Evolutionary conservation across 2,888 invertebrate genomes (phyloP), one percentile per base, ranked within the genome.

Genomic region (Amphimallon solstitiale): DNA sequence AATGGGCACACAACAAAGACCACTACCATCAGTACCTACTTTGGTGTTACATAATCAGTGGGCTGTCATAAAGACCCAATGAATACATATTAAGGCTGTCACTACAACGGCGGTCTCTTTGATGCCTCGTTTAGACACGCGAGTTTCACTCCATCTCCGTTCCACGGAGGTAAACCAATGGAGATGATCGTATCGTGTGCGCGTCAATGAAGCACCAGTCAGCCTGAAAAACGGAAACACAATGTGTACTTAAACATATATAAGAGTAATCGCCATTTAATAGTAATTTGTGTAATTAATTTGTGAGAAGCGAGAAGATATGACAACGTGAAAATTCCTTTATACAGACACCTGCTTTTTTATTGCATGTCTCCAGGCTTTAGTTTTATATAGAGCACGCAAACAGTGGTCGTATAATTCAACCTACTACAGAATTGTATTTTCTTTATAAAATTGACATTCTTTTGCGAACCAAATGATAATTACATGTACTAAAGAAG

Each of bases 61-160:
- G 76, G 74, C 73, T 73, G 72, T 75, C 75, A 76, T 76, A 77
- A 77, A 74, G 75, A 70, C 73, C 74, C 73, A 75, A 76, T 76
- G 76, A 76, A 75, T 72, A 73, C 73, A 75, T 71, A 70, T 74
- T 74, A 74, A 72, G 72, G 68, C 73, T 74, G 75, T 74, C 75
- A 73, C 73, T 74, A 73, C 71, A 65, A 70, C 66, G 68, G 71
- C 73, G 73, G 76, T 71, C 68, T 72, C 75, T 75, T 75, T 75
- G 74, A 74, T 70, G 68, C 68, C 69, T 48, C 61, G 66, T 65
- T 68, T 65, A 71, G 74, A 73, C 75, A 74, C 75, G 72, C 73
- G 73, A 71, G 68, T 66, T 65, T 68, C 67, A 59, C 66, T 70
- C 69, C 65, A 61, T 74, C 73, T 73, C 68, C 69, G 65, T 74